These are phyloP conservation scores for Drosophila nigromelanica DNA, from an alignment of 1,140 invertebrate species.

Conservation along the genomic window DNA sequence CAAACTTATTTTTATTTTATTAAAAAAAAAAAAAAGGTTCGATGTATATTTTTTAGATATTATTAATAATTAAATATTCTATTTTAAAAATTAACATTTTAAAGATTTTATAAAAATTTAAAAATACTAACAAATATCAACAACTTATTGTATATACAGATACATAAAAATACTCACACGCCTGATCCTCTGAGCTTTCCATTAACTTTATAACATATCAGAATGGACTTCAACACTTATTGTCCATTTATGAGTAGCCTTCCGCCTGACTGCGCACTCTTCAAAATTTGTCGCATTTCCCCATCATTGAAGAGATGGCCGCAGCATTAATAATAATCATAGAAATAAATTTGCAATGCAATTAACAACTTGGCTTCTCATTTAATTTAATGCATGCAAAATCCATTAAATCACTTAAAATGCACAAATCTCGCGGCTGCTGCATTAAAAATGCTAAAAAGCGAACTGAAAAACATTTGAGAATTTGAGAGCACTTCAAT, in stretches of 20 bases:
- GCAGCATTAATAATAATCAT: conserved; percentile 17
- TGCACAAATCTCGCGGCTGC: conserved; percentile 20
- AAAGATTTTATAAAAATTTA: too few relatives aligned
- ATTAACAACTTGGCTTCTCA: conserved; percentile 65
- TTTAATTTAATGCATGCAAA: conserved; percentile 67
- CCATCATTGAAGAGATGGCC: conserved; percentile 33
- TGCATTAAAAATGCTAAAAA: conserved; percentile 44
- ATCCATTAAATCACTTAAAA: conserved; percentile 82
- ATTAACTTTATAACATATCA: conserved; percentile 23
- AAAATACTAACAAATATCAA: too few relatives aligned
- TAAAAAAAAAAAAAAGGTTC: too few relatives aligned
- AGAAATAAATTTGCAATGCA: conserved; percentile 56
- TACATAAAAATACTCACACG: not conserved
- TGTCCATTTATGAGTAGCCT: conserved; percentile 4
- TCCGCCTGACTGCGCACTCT: conserved; percentile 38
- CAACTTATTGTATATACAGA: not conserved
- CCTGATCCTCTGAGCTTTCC: not conserved
- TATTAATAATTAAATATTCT: too few relatives aligned
- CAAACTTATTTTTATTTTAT: too few relatives aligned
- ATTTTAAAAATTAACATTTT: too few relatives aligned
- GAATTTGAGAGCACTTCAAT: conserved; percentile 72
- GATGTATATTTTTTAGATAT: too few relatives aligned
- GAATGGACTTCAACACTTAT: not conserved
- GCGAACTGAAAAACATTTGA: conserved; percentile 32
- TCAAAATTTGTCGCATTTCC: conserved; percentile 50